Evolutionary conservation across 2,113 vertebrate genomes (phyloP).

Genomic region (Phyllostomus discolor): DNA sequence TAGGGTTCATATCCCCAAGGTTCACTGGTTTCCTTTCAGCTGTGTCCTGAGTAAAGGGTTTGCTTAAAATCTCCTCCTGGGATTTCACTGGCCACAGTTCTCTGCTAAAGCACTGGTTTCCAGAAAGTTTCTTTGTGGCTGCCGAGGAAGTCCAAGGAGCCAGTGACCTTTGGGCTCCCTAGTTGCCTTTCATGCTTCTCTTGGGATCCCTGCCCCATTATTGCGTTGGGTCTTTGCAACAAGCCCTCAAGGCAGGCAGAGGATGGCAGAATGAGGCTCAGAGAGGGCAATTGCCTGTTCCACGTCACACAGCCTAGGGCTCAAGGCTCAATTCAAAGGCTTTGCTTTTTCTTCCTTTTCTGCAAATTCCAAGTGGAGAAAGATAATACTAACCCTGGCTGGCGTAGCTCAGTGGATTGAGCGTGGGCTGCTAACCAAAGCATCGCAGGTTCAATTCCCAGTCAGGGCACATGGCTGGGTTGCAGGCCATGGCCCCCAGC

Average conservation of each 20-base stretch:
- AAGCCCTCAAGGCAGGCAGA: not conserved
- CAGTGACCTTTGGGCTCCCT: not conserved
- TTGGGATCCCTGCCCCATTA: too few relatives aligned
- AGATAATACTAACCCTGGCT: not conserved
- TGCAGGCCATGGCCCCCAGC: too few relatives aligned
- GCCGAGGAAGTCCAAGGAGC: not conserved
- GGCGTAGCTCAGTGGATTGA: too few relatives aligned
- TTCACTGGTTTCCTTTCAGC: not conserved
- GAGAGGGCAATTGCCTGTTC: not conserved
- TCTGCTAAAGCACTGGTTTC: not conserved
- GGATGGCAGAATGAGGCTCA: not conserved
- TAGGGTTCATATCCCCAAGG: not conserved
- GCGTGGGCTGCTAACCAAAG: too few relatives aligned
- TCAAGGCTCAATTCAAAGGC: not conserved
- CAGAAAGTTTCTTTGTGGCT: not conserved
- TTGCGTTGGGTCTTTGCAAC: not conserved
- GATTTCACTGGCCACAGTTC: not conserved
- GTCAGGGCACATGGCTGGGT: too few relatives aligned
- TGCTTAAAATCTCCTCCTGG: not conserved
- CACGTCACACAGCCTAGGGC: not conserved
- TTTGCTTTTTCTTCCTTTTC: not conserved
- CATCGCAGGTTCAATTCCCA: too few relatives aligned
- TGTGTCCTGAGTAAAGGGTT: not conserved
- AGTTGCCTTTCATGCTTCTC: not conserved
- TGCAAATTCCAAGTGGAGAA: not conserved